A percentile compares a stretch with the other conserved stretches of the same genome.
phyloP scores from a whole-genome alignment of 2,113 vertebrate genomes.

The Cephalophus harveyi region DNA sequence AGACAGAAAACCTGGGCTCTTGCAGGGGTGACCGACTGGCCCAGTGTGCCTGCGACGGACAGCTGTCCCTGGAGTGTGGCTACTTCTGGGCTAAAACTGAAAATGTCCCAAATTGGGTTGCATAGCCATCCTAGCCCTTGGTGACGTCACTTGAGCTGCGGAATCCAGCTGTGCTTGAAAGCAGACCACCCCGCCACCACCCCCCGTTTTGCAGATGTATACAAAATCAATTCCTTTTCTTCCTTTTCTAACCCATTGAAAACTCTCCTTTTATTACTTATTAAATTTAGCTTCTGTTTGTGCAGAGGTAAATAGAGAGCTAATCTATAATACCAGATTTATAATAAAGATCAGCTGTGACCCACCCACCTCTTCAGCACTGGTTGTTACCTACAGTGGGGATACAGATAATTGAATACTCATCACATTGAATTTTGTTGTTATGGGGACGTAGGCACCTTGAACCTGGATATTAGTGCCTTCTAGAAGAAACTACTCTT shows the following conservation, averaged over 20 bases:
- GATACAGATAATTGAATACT: background rate
- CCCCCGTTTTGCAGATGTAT: accelerated
- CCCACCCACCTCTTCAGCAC: accelerated
- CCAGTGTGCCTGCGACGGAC: background rate
- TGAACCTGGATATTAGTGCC: background rate
- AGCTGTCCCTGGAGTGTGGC: background rate
- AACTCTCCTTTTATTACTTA: background rate
- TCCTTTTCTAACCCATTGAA: background rate
- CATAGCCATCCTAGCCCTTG: background rate
- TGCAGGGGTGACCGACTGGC: accelerated
- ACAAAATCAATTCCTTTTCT: background rate
- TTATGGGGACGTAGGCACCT: background rate
- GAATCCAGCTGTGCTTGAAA: background rate
- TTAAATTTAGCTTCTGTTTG: background rate
- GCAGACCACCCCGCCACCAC: background rate
- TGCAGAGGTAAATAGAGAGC: background rate
- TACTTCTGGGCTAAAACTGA: accelerated
- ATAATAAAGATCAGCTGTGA: background rate
- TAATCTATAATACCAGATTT: background rate
- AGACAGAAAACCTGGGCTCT: background rate
- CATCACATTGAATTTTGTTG: background rate
- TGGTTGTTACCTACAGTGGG: accelerated
- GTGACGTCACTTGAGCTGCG: accelerated
- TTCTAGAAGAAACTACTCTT: background rate
- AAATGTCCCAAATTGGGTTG: background rate